These are phyloP conservation scores for Agrilus planipennis DNA, from an alignment of 1,140 invertebrate species.

Conservation along the genomic window DNA sequence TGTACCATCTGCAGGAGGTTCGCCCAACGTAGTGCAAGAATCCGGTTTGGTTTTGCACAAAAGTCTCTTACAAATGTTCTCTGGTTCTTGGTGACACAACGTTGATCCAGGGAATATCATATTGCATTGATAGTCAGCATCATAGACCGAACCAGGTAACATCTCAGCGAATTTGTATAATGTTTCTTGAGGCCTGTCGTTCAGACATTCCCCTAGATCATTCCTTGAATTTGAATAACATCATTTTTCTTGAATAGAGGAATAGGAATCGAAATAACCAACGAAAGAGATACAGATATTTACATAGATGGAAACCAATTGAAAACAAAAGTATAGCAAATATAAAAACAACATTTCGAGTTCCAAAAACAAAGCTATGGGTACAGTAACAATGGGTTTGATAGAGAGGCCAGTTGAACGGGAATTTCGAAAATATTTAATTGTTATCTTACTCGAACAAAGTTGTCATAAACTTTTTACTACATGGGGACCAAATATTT, in stretches of 20 bases:
- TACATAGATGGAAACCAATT: too few relatives aligned
- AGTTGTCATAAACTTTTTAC: slow-evolving; percentile 46
- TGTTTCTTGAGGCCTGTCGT: slow-evolving; percentile 47
- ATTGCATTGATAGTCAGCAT: slow-evolving; percentile 51
- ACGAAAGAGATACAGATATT: too few relatives aligned
- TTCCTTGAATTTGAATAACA: slow-evolving; percentile 41
- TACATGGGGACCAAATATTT: slow-evolving; percentile 54
- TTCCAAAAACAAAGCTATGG: too few relatives aligned
- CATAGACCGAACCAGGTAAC: slow-evolving; percentile 57
- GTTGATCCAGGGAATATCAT: slow-evolving; percentile 32
- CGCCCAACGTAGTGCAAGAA: slow-evolving; percentile 42
- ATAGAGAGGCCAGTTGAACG: too few relatives aligned
- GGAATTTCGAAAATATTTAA: too few relatives aligned
- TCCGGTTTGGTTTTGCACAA: slow-evolving; percentile 41
- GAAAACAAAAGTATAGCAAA: too few relatives aligned
- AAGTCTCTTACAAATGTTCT: slow-evolving; percentile 40
- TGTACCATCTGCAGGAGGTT: slow-evolving; percentile 54
- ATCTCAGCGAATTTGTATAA: slow-evolving; percentile 40
- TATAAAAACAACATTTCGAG: too few relatives aligned
- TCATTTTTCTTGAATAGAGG: too few relatives aligned
- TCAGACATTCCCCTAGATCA: slow-evolving; percentile 51
- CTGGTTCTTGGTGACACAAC: slow-evolving; percentile 33
- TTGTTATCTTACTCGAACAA: slow-evolving; percentile 53
- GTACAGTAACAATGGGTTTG: too few relatives aligned
- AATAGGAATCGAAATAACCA: too few relatives aligned